A percentile compares a stretch with the other conserved stretches of the same genome.
phyloP scores from a whole-genome alignment of 2,113 vertebrate species.

The Istiophorus platypterus region DNA sequence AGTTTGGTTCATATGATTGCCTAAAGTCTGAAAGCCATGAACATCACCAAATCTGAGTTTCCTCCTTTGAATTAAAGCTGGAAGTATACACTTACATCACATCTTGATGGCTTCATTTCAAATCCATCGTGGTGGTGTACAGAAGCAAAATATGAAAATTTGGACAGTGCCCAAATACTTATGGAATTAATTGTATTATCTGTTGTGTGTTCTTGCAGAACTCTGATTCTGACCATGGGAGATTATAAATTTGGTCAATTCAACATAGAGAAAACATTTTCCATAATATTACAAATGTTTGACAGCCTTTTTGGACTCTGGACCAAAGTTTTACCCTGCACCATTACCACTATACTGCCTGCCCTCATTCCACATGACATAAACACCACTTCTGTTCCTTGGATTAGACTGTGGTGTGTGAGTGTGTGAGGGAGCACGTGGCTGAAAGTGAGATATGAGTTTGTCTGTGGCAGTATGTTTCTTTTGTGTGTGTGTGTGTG shows the following conservation, averaged over 20 bases:
- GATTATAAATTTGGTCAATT: neutral
- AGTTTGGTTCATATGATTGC: too few species aligned
- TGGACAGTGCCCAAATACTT: too few species aligned
- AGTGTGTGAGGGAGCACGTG: conserved; percentile 15
- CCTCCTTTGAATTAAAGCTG: too few species aligned
- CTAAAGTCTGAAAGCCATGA: too few species aligned
- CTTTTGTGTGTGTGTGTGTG: neutral
- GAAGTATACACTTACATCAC: too few species aligned
- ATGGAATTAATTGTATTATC: too few species aligned
- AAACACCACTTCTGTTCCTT: conserved; percentile 26
- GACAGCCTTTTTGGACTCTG: neutral
- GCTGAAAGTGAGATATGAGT: conserved; percentile 16
- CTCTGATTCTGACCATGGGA: neutral
- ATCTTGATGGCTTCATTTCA: too few species aligned
- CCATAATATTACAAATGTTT: neutral
- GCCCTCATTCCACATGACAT: conserved; percentile 25
- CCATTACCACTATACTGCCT: neutral
- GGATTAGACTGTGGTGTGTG: conserved; percentile 23
- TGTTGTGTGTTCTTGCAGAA: neutral
- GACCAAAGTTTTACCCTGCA: conserved; percentile 8
- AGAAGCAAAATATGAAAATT: too few species aligned
- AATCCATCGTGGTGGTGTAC: too few species aligned
- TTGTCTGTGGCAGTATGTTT: conserved; percentile 7
- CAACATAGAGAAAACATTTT: neutral
- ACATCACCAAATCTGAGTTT: too few species aligned